phyloP scores from a whole-genome alignment of 1,140 invertebrate species.

The Stratiolaelaps scimitus region DNA sequence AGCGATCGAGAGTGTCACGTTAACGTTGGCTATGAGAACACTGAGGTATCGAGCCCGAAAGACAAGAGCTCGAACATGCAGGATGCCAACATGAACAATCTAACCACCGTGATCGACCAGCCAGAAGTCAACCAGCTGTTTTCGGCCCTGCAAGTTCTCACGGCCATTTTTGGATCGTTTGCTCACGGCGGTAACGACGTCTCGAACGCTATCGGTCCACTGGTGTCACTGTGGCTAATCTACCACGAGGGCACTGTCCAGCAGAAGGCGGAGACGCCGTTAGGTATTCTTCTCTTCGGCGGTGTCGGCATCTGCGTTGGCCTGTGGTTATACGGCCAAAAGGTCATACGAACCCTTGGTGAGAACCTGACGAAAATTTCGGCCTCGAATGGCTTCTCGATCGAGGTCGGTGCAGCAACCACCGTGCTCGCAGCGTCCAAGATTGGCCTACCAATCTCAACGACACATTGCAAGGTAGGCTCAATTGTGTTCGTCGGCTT shows the following conservation, averaged over 20 bases:
- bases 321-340: slow-evolving; percentile 82
- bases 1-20: not conserved
- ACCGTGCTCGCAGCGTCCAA: slow-evolving; percentile 89
- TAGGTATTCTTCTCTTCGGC: slow-evolving; percentile 79
- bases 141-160: slow-evolving; percentile 55
- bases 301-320: slow-evolving; percentile 86
- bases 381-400: slow-evolving; percentile 85
- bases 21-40: slow-evolving; percentile 10
- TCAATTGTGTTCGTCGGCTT: slow-evolving; percentile 85
- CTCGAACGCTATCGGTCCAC: slow-evolving; percentile 73
- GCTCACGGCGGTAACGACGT: slow-evolving; percentile 98
- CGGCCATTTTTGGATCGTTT: slow-evolving; percentile 92
- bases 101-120: slow-evolving; percentile 41
- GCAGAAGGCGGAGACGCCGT: slow-evolving; percentile 70
- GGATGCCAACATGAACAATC: not conserved
- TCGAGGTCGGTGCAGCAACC: slow-evolving; percentile 82
- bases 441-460: slow-evolving; percentile 87
- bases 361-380: slow-evolving; percentile 91
- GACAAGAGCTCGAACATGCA: not conserved
- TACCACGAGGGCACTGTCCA: slow-evolving; percentile 60
- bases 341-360: slow-evolving; percentile 88
- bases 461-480: slow-evolving; percentile 95
- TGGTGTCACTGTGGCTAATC: slow-evolving; percentile 62
- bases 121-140: slow-evolving; percentile 62
- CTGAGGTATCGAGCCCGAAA: not conserved